Conservation (phyloP, 2,888 invertebrate genomes). For the Anoncus sp. region DNA sequence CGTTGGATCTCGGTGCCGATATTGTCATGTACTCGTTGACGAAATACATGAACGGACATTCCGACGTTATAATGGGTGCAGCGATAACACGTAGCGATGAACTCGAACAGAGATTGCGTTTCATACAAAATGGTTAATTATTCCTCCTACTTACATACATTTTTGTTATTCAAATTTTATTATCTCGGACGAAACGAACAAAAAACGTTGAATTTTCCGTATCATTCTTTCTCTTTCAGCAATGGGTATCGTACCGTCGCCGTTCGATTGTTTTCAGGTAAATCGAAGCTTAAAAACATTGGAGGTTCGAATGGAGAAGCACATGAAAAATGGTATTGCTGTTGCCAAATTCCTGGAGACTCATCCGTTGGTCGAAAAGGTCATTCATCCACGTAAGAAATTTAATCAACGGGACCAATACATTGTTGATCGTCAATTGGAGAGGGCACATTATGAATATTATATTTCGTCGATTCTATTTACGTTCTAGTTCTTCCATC, state of each 20-base stretch:
- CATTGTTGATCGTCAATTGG: too few species aligned
- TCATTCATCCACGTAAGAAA: slow-evolving; percentile 91
- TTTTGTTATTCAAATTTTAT: background rate
- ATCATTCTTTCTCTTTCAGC: slow-evolving; percentile 84
- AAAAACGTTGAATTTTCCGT: background rate
- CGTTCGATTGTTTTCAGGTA: slow-evolving; percentile 98
- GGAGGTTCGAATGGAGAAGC: slow-evolving; percentile 95
- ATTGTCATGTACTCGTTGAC: slow-evolving; percentile 96
- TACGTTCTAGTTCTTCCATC: slow-evolving; percentile 87
- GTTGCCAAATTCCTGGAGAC: slow-evolving; percentile 93
- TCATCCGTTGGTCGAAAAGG: slow-evolving; percentile 92
- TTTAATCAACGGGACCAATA: slow-evolving; percentile 3
- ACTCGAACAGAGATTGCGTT: slow-evolving; percentile 89
- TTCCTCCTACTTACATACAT: background rate
- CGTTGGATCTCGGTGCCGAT: slow-evolving; percentile 96
- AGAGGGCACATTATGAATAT: too few species aligned
- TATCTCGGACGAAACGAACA: background rate
- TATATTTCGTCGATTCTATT: too few species aligned
- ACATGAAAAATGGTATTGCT: slow-evolving; percentile 90
- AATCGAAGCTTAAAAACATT: slow-evolving; percentile 97
- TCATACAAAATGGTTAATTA: slow-evolving; percentile 92
- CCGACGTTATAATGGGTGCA: slow-evolving; percentile 98
- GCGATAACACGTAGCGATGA: slow-evolving; percentile 90
- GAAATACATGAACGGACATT: slow-evolving; percentile 99
- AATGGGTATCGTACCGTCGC: slow-evolving; percentile 96